Base-by-base conservation (phyloP, 2,113 vertebrate genomes). In the Morphnarchus princeps region DNA sequence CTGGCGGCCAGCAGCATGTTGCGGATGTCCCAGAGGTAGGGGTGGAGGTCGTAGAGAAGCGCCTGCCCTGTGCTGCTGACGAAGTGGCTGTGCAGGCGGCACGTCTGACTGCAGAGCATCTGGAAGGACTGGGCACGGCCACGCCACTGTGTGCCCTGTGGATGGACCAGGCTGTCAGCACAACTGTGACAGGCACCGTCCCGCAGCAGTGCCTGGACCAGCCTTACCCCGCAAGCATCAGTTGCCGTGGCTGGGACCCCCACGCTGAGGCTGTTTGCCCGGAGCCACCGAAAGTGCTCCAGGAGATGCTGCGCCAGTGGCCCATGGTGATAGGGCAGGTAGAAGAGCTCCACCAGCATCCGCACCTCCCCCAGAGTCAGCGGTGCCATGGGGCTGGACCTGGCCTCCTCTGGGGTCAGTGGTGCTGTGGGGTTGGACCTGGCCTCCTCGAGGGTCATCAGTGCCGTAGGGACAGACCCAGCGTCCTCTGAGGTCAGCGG, bases 1-100 rank as follows among this genome's bases (percentile, higher is more conserved):
- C 98, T 98, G 78, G 98, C 97, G 4, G 98, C 98, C 95, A 99
- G 97, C 65, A 98, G 97, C 7, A 97, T 97, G 97, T 99, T 99
- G 79, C 99, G 98, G 93, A 99, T 96, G 97, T 99, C 98, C 99
- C 99, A 99, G 82, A 99, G 98, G 54, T 99, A 99, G 40, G 98
- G 98, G 93, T 99, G 99, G 62, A 99, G 98, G 96, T 99, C 99
- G 1, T 99, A 99, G 47, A 99, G 98, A 78, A 99, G 97, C 0
- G 98, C 98, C 71, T 94, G 96, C 59, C 98, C 98, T 9, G 98
- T 96, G 0, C 97, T 97, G 34, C 98, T 97, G 82, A 99, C 98
- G 11, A 99, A 95, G n/a, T 97, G 98, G 87, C 98, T 97, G 93
- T 99, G 98, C 62, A 99, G 98, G 93, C 95, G 96, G 6, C 98